phyloP scores from a whole-genome alignment of 2,888 invertebrate genomes.

The Drosophila seclusa region DNA sequence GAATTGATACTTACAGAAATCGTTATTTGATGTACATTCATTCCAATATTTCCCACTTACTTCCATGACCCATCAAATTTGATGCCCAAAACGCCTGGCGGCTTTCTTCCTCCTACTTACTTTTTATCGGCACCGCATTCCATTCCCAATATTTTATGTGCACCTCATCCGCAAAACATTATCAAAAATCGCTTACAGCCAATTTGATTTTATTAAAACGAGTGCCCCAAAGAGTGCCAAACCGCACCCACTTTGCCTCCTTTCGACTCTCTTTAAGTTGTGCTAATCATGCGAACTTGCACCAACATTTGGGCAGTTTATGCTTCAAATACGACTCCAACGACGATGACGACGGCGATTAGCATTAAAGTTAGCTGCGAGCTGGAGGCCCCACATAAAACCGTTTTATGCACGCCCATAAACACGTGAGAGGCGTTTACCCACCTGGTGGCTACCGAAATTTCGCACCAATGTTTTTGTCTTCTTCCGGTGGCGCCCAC shows the following conservation, averaged over 20 bases:
- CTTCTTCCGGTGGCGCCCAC: slow-evolving; percentile 13
- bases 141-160: slow-evolving; percentile 45
- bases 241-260: background rate
- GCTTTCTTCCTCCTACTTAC: background rate
- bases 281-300: slow-evolving; percentile 62
- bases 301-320: slow-evolving; percentile 44
- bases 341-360: slow-evolving; percentile 67
- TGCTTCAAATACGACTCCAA: slow-evolving; percentile 52
- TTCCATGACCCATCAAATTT: slow-evolving; percentile 46
- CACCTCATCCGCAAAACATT: slow-evolving; percentile 48
- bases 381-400: slow-evolving; percentile 58
- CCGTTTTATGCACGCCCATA: slow-evolving; percentile 68
- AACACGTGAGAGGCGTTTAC: slow-evolving; percentile 62
- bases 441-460: slow-evolving; percentile 48
- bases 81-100: slow-evolving; percentile 26
- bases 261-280: slow-evolving; percentile 8
- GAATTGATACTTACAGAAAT: slow-evolving; percentile 10
- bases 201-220: slow-evolving; percentile 75
- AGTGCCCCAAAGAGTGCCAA: slow-evolving; percentile 19
- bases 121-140: slow-evolving; percentile 2
- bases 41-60: slow-evolving; percentile 26
- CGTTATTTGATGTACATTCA: slow-evolving; percentile 4
- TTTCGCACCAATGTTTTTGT: slow-evolving; percentile 35
- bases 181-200: slow-evolving; percentile 64
- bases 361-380: slow-evolving; percentile 70